These are phyloP conservation scores for Chrysopilus asiliformis DNA, from an alignment of 2,888 invertebrate genomes.

Conservation along the genomic window DNA sequence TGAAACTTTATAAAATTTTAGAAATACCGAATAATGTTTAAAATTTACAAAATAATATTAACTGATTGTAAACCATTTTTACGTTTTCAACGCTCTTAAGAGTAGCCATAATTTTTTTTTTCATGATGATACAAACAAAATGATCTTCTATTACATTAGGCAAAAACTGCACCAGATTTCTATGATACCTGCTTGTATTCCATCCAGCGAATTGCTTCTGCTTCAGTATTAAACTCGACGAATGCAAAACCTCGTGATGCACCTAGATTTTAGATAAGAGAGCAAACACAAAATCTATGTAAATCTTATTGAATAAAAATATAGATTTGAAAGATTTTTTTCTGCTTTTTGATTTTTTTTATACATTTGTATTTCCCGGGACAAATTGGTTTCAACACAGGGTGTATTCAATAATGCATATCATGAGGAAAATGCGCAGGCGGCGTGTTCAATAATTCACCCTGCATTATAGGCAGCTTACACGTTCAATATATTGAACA, in stretches of 20 bases:
- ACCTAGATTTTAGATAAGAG: slow-evolving; percentile 60
- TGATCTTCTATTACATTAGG: background rate
- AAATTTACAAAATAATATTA: no score
- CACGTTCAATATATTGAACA: no score
- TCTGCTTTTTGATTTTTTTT: slow-evolving; percentile 20
- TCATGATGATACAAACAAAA: background rate
- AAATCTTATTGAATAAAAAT: slow-evolving; percentile 24
- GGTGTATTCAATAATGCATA: no score
- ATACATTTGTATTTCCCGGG: slow-evolving; percentile 12
- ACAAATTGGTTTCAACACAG: no score
- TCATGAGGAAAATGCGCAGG: no score
- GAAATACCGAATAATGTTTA: no score
- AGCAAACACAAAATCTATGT: slow-evolving; percentile 45
- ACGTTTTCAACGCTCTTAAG: background rate
- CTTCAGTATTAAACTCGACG: slow-evolving; percentile 83
- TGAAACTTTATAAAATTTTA: no score
- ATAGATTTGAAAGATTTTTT: slow-evolving; percentile 24
- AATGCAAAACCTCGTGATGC: slow-evolving; percentile 79
- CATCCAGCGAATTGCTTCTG: slow-evolving; percentile 85
- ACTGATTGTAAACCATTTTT: no score
- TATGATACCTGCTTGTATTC: slow-evolving; percentile 69
- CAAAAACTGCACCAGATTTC: slow-evolving; percentile 22
- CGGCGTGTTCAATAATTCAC: no score
- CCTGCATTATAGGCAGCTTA: no score
- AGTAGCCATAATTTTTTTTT: background rate